These are phyloP conservation scores for Punctoribates punctum DNA, from an alignment of 2,888 invertebrate species.

Conservation along the genomic window DNA sequence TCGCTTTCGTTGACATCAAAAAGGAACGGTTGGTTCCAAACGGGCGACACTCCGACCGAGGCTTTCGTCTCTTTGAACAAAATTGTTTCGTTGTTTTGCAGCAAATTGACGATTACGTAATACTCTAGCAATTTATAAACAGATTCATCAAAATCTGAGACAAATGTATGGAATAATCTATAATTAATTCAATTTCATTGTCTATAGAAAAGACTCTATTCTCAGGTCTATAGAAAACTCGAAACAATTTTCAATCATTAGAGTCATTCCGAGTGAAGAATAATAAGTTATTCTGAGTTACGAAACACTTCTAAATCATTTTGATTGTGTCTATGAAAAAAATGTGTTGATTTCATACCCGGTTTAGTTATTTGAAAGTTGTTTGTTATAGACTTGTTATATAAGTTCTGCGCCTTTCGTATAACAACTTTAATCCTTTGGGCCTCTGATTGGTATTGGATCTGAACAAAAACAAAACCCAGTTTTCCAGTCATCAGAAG, in stretches of 20 bases:
- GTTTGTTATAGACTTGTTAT: constrained; percentile 43
- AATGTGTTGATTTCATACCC: constrained; percentile 1
- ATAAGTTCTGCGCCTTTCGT: constrained; percentile 49
- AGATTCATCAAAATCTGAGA: not conserved
- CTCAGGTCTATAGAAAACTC: too few relatives aligned
- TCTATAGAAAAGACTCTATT: not conserved
- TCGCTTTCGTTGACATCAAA: constrained; percentile 49
- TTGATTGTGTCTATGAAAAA: too few relatives aligned
- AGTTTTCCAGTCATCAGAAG: constrained; percentile 44
- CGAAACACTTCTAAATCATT: too few relatives aligned
- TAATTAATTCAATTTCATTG: constrained; percentile 5
- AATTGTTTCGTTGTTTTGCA: constrained; percentile 46
- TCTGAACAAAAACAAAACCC: constrained; percentile 50
- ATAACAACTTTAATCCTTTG: constrained; percentile 50
- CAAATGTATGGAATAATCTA: too few relatives aligned
- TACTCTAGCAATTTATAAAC: constrained; percentile 48
- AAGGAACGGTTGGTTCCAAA: constrained; percentile 52
- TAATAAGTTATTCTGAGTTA: too few relatives aligned
- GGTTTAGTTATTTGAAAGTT: constrained; percentile 43
- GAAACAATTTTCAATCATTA: too few relatives aligned
- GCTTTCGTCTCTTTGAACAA: constrained; percentile 48
- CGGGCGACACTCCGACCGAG: constrained; percentile 49
- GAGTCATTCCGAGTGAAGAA: too few relatives aligned
- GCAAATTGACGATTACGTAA: constrained; percentile 50
- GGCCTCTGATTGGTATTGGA: constrained; percentile 49